A percentile compares a stretch with the other conserved stretches of the same genome.
Evolutionary conservation across 1,140 invertebrate genomes (phyloP).

Genomic region (Bombus picipes): DNA sequence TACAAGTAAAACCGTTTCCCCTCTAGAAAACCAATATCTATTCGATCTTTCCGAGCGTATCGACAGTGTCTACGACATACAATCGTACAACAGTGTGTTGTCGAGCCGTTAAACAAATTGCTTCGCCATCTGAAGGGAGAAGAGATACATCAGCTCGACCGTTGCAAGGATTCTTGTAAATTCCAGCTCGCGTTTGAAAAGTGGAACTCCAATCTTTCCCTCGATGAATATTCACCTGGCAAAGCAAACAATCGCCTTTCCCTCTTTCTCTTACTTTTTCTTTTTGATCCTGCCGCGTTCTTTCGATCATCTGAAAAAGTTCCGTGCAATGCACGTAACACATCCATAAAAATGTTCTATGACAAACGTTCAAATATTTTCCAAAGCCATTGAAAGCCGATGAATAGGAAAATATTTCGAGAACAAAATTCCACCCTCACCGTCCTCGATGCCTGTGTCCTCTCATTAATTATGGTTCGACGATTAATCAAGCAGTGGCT

Average conservation of each 20-base stretch:
- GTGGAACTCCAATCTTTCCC: conserved; percentile 14
- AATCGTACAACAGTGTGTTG: background rate
- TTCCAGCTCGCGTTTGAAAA: background rate
- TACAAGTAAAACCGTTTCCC: background rate
- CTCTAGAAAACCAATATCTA: background rate
- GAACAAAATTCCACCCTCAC: background rate
- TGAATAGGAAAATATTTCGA: conserved; percentile 18
- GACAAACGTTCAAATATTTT: background rate
- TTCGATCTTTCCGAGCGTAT: background rate
- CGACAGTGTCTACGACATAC: background rate
- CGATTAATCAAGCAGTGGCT: conserved; percentile 28
- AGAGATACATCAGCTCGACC: background rate
- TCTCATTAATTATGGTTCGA: conserved; percentile 20
- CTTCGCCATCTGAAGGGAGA: background rate
- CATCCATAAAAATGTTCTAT: background rate
- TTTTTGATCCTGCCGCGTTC: too few relatives aligned
- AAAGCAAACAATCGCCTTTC: background rate
- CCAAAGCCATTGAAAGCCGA: too few relatives aligned
- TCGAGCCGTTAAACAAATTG: conserved; percentile 35
- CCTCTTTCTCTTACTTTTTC: background rate
- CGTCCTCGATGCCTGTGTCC: too few relatives aligned
- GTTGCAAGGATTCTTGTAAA: conserved; percentile 9
- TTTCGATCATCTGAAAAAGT: background rate
- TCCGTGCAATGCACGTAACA: background rate
- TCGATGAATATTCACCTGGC: conserved; percentile 22